phyloP scores from a whole-genome alignment of 2,113 vertebrate species.

The Oryzias woworae region DNA sequence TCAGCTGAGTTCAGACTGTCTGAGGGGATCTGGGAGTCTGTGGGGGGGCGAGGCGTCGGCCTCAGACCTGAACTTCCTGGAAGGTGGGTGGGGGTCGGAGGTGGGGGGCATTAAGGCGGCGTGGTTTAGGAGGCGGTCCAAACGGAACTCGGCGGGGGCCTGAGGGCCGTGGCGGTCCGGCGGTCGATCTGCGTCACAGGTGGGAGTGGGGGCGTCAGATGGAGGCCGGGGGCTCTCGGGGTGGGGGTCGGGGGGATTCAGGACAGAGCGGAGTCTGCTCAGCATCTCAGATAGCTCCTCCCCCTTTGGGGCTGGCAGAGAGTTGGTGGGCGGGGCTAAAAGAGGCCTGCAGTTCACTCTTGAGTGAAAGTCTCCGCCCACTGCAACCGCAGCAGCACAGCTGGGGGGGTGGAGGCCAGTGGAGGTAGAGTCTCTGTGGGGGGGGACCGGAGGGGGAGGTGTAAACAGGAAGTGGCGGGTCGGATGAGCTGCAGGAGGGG shows the following conservation, averaged over 20 bases:
- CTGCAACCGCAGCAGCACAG: not conserved
- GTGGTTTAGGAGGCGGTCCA: slow-evolving; percentile 17
- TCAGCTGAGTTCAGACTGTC: not conserved
- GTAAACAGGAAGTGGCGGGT: not conserved
- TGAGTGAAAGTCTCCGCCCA: slow-evolving; percentile 17
- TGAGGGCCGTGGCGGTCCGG: not conserved
- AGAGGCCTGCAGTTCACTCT: not conserved
- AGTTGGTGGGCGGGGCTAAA: not conserved
- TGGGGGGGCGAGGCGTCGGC: not conserved
- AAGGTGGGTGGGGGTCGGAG: not conserved
- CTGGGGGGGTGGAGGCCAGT: not conserved
- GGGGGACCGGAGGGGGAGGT: not conserved
- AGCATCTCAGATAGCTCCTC: no score
- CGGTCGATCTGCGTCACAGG: not conserved
- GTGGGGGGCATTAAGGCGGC: slow-evolving; percentile 12
- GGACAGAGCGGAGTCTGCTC: not conserved
- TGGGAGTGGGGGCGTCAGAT: not conserved
- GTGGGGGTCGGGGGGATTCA: not conserved
- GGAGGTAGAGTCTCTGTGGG: slow-evolving; percentile 25
- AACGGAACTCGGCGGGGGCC: not conserved
- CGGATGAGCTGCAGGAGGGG: not conserved
- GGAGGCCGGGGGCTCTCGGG: not conserved
- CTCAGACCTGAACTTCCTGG: not conserved
- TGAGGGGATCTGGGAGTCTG: not conserved
- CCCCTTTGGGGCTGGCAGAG: not conserved